phyloP scores from a whole-genome alignment of 2,797 vertebrate species.

The Galago senegalensis region DNA sequence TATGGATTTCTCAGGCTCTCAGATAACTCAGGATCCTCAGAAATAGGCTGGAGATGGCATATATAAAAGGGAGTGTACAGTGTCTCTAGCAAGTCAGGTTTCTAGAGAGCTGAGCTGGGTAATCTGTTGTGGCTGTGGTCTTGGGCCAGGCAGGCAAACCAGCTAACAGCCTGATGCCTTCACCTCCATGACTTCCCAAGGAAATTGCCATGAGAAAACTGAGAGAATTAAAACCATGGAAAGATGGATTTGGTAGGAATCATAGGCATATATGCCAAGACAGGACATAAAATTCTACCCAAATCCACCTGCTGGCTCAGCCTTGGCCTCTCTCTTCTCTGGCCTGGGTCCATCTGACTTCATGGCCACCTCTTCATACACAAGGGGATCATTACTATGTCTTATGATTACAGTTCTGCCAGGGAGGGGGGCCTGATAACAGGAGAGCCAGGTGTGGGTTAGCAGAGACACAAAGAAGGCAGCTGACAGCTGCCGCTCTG shows the following conservation, averaged over 20 bases:
- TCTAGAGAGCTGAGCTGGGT: not conserved
- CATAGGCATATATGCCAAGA: not conserved
- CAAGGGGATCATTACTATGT: accelerated
- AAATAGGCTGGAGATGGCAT: too few relatives aligned
- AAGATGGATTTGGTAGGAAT: not conserved
- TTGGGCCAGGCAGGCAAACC: not conserved
- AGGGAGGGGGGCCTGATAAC: not conserved
- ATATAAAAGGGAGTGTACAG: too few relatives aligned
- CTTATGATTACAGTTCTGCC: not conserved
- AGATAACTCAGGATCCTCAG: not conserved
- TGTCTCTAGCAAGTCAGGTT: too few relatives aligned
- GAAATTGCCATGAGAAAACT: not conserved
- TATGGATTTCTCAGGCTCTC: not conserved
- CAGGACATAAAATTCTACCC: not conserved
- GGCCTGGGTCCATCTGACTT: not conserved
- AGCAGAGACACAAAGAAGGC: not conserved
- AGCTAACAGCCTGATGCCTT: not conserved
- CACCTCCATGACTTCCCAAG: not conserved
- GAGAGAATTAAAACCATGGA: not conserved
- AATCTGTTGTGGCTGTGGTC: not conserved
- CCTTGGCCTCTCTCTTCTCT: not conserved
- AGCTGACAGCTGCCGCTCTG: constrained; percentile 32
- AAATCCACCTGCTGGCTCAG: not conserved
- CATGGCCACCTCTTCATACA: not conserved
- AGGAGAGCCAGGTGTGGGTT: not conserved